Evolutionary conservation across 2,797 vertebrate genomes (phyloP).

Genomic region (Channallabes apus): DNA sequence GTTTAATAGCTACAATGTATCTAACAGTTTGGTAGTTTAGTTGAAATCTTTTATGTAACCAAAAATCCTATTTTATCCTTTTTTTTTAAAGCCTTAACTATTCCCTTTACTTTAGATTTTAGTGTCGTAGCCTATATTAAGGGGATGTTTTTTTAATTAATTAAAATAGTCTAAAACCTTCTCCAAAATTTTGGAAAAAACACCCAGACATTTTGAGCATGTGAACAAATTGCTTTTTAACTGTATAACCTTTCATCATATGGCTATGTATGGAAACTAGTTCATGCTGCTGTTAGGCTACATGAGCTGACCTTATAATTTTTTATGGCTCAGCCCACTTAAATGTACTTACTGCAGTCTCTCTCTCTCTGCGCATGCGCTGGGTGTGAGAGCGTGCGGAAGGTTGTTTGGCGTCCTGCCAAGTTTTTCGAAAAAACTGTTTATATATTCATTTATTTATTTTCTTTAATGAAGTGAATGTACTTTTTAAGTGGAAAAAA

Average conservation of each 20-base stretch:
- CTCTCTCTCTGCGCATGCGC: not conserved
- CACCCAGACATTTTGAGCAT: not conserved
- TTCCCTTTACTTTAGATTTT: not conserved
- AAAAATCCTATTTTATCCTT: too few relatives aligned
- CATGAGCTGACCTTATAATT: constrained; percentile 19
- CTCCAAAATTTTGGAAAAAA: not conserved
- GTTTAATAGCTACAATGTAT: not conserved
- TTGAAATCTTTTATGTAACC: not conserved
- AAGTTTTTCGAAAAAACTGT: too few relatives aligned
- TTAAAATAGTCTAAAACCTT: constrained; percentile 10
- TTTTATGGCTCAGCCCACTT: constrained; percentile 33
- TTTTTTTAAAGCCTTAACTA: not conserved
- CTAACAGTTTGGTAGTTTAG: not conserved
- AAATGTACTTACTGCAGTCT: not conserved
- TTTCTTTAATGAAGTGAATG: too few relatives aligned
- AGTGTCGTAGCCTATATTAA: not conserved
- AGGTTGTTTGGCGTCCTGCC: too few relatives aligned
- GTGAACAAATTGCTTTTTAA: not conserved
- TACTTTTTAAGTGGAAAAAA: too few relatives aligned
- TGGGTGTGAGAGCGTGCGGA: too few relatives aligned
- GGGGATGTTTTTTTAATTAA: not conserved
- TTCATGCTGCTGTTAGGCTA: constrained; percentile 24
- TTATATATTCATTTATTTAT: too few relatives aligned
- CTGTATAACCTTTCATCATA: constrained; percentile 30
- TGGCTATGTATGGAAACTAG: constrained; percentile 42